These are phyloP conservation scores for Anniella stebbinsi DNA, from an alignment of 2,797 vertebrate genomes.

Conservation along the genomic window DNA sequence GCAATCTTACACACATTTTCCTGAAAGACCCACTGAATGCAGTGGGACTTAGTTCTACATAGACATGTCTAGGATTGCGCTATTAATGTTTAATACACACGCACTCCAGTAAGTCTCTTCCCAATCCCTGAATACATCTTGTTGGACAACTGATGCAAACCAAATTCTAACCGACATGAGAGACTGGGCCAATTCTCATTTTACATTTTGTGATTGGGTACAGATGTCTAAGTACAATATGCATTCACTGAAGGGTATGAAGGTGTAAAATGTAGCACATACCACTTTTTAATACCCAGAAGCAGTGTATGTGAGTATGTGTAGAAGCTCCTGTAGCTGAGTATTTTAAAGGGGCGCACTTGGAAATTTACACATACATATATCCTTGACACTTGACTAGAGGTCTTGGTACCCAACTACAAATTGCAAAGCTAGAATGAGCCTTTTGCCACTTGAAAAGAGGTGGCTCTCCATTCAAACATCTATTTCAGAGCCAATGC, in stretches of 20 bases:
- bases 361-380: background rate
- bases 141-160: constrained; percentile 3
- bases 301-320: background rate
- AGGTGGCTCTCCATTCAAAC: background rate
- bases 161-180: background rate
- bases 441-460: background rate
- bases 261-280: background rate
- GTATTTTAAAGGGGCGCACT: background rate
- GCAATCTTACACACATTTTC: background rate
- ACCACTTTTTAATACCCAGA: background rate
- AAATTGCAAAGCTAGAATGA: background rate
- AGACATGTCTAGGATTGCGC: background rate
- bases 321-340: background rate
- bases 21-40: background rate
- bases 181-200: background rate
- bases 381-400: background rate
- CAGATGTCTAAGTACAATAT: background rate
- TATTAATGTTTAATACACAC: background rate
- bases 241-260: background rate
- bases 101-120: background rate
- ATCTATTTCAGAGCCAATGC: background rate
- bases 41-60: background rate
- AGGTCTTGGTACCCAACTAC: background rate
- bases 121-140: background rate
- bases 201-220: background rate